Base-by-base conservation (phyloP, 2,797 vertebrate genomes). In the Danio tinwini region DNA sequence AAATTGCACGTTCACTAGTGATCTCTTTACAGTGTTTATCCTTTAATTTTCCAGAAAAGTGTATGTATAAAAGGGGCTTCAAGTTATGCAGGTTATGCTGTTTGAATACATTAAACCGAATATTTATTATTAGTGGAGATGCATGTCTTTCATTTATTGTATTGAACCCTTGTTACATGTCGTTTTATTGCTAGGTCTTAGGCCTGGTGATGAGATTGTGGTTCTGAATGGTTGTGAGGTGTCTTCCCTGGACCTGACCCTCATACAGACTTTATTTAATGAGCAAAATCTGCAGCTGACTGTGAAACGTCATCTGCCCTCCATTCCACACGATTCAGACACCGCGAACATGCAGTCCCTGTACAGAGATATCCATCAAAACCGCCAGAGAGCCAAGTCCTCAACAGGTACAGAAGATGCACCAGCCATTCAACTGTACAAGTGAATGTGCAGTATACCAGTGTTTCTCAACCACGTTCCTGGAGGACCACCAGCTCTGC, bases 241-340 rank as follows among this genome's bases (percentile, higher is more conserved):
- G 65, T 93, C 93, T n/a, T 86, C 92, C n/a, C 93, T 98, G 77
- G 94, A 96, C 85, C 92, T 97, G 67, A 91, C 91, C 84, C 93
- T 95, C 85, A 96, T 98, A 92, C 95, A 96, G 87, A 88, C 90
- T 40, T 80, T 96, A 74, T 98, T 98, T 91, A 93, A 90, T 0
- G 93, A 95, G 82, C 94, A 90, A 88, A 94, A 88, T 0, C 92
- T 98, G 0, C 93, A 88, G 64, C 91, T 98, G 39, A 93, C 93
- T n/a, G 86, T 97, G 79, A 89, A 90, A 68, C 92, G 86, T 13
- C 91, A 91, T 76, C 86, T 88, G 12, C 68, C 2, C 63, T 62
- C n/a, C 69, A 71, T 5, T 81, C 82, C 37, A 53, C 88, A 4
- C 81, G 85, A 1, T 88, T 85, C 83, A 86, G 89, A 78, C 72